Evolutionary conservation across 1,140 invertebrate genomes (phyloP), one percentile per base, ranked within the genome.

Genomic region (Augochlora pura): DNA sequence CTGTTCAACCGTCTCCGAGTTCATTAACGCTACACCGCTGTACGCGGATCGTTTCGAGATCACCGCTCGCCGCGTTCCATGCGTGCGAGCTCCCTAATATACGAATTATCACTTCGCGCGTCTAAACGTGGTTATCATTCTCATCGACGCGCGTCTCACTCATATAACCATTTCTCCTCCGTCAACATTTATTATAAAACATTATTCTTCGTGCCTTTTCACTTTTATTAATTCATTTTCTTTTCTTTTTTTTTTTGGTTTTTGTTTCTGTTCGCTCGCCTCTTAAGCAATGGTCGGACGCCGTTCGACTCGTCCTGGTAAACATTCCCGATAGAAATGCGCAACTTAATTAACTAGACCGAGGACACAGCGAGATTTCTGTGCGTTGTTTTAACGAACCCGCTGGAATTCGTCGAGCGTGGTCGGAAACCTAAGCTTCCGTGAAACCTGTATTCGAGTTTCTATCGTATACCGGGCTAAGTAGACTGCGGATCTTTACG

Each of bases 281-380:
- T 46, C 52, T 8, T 5, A 39, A 69, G 23, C 46, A 39, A 21
- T 27, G 10, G n/a, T 57, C 21, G 23, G 38, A 18, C 67, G 0
- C 39, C 21, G 38, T n/a, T 25, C 21, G 38, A 5, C 39, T 39
- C 42, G 42, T 7, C 18, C 49, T 27, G 10, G n/a, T 59, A 62
- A 69, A 77, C 39, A 18, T 39, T 70, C 23, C 14, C 6, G 8
- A 77, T 70, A 77, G 21, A 70, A 77, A 70, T 52, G 21, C 27
- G 32, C 59, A 68, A 77, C 66, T n/a, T 70, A 70, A 62, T 23
- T 49, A 32, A 32, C 32, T 32, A 32, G 32, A 32, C 32, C 32
- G 32, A 1, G 32, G 32, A 32, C 4, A 2, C 32, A 1, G 32
- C 1, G 32, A 32, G 32, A 32, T 32, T 32, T 32, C 1, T 32